Percentiles rank a stretch among this genome's conserved stretches.
phyloP scores from a whole-genome alignment of 2,113 vertebrate genomes.

The Neofelis nebulosa region DNA sequence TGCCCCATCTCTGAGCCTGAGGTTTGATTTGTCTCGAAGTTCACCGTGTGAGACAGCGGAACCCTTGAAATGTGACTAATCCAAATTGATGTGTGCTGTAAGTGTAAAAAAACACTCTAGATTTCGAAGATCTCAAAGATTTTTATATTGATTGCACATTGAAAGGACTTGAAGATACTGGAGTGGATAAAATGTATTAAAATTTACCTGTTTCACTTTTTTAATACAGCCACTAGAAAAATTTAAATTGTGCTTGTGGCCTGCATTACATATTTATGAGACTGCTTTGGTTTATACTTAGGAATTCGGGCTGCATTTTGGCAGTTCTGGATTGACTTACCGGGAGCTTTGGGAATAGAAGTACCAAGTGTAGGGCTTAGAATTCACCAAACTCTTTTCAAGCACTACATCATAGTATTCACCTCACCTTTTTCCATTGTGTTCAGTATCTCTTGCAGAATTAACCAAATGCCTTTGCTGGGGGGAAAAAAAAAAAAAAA shows the following conservation, averaged over 20 bases:
- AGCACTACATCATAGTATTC: neutral
- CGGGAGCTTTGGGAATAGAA: neutral
- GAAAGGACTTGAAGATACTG: neutral
- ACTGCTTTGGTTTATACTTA: neutral
- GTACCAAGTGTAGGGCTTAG: neutral
- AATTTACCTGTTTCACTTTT: neutral
- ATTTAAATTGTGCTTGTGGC: neutral
- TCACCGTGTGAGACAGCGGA: neutral
- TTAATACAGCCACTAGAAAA: neutral
- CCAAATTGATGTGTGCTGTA: neutral
- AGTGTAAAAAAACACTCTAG: neutral
- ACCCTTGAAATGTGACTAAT: neutral
- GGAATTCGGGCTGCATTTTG: neutral
- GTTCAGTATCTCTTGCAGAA: neutral
- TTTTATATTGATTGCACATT: neutral
- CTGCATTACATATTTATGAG: neutral
- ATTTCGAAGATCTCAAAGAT: neutral
- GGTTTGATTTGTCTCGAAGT: neutral
- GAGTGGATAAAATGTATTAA: neutral
- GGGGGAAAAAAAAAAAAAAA: neutral
- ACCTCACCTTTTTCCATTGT: neutral
- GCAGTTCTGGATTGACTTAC: neutral
- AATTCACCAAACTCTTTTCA: neutral
- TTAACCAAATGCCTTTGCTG: neutral
- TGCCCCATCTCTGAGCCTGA: neutral